A percentile compares a stretch with the other conserved stretches of the same genome.
Evolutionary conservation across 1,140 invertebrate genomes (phyloP).

Genomic region (Drosophila oshimai): DNA sequence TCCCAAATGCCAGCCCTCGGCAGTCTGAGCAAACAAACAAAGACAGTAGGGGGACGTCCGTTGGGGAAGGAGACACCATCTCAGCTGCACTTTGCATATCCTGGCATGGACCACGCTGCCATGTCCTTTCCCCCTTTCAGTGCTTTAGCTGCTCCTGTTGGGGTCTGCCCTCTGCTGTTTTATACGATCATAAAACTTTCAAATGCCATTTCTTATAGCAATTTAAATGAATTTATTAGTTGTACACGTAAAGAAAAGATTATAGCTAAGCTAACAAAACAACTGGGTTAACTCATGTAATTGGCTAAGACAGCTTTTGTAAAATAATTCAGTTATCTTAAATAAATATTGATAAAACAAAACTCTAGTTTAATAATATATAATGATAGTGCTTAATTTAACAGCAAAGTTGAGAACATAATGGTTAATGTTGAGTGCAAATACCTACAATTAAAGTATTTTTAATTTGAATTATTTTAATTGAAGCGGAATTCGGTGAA

Average conservation of each 20-base stretch:
- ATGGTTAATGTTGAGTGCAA: too few species aligned
- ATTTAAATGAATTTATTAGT: constrained; percentile 41
- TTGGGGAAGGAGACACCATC: constrained; percentile 23
- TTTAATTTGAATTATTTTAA: too few species aligned
- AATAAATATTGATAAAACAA: neutral
- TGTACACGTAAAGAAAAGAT: neutral
- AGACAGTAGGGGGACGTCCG: neutral
- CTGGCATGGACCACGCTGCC: constrained; percentile 26
- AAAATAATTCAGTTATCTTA: neutral
- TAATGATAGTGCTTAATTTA: too few species aligned
- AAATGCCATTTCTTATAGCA: constrained; percentile 47
- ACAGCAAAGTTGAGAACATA: neutral
- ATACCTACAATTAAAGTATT: too few species aligned
- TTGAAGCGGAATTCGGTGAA: neutral
- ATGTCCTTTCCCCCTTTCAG: constrained; percentile 3
- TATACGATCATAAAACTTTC: constrained; percentile 64
- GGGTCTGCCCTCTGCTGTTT: constrained; percentile 20
- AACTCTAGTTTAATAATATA: too few species aligned
- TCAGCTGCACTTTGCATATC: constrained; percentile 65
- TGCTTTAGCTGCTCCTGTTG: constrained; percentile 6
- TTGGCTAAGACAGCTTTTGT: too few species aligned
- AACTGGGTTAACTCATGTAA: too few species aligned
- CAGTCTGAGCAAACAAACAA: constrained; percentile 40
- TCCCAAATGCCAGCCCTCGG: constrained; percentile 60
- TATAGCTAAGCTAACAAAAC: neutral